Conservation (phyloP, 2,797 vertebrate genomes). For the Geotrypetes seraphini region DNA sequence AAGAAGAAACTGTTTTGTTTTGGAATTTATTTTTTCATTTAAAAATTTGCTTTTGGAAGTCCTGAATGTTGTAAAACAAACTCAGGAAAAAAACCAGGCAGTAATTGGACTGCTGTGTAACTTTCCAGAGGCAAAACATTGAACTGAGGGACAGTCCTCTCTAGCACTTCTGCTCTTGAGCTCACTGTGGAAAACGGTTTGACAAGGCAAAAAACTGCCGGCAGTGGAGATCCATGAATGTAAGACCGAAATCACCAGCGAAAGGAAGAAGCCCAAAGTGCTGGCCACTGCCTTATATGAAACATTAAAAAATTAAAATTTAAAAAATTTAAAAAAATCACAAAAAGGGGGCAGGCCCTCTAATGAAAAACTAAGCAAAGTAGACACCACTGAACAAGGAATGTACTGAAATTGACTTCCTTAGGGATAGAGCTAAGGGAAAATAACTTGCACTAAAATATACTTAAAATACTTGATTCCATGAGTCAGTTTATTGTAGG, state of each 20-base stretch:
- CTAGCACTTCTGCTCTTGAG: slow-evolving; percentile 58
- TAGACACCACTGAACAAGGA: slow-evolving; percentile 99
- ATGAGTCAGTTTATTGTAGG: slow-evolving; percentile 99
- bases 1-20: slow-evolving; percentile 8
- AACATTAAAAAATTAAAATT: too few species aligned
- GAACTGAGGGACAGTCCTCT: slow-evolving; percentile 30
- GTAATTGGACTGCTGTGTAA: too few species aligned
- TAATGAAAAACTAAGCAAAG: slow-evolving; percentile 70
- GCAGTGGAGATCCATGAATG: slow-evolving; percentile 59
- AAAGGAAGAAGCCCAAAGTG: slow-evolving; percentile 86
- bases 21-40: neutral
- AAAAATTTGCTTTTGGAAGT: slow-evolving; percentile 34
- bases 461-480: slow-evolving; percentile 99
- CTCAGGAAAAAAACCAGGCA: neutral
- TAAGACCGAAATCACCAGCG: slow-evolving; percentile 96
- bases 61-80: too few species aligned
- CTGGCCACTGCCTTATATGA: slow-evolving; percentile 92
- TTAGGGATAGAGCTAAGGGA: slow-evolving; percentile 90
- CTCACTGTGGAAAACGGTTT: slow-evolving; percentile 53
- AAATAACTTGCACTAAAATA: slow-evolving; percentile 99
- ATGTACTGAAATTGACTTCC: slow-evolving; percentile 98
- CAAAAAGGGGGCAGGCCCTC: slow-evolving; percentile 94
- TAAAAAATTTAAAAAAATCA: too few species aligned
- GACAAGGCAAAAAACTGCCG: slow-evolving; percentile 48
- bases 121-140: slow-evolving; percentile 19